phyloP scores from a whole-genome alignment of 2,797 vertebrate genomes.

The Toxotes lorentzi region DNA sequence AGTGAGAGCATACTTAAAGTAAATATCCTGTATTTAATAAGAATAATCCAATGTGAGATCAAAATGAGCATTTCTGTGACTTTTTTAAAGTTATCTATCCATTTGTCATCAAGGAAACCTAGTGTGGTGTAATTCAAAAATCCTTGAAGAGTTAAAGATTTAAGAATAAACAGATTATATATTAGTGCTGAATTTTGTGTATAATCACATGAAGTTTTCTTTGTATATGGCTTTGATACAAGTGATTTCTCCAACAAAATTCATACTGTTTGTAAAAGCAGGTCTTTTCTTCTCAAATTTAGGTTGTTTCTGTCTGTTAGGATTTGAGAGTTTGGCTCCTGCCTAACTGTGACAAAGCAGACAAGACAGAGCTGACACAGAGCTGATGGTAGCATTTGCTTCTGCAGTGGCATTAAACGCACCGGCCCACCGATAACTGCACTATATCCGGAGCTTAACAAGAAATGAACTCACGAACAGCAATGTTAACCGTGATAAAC shows the following conservation, averaged over 20 bases:
- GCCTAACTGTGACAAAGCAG: background rate
- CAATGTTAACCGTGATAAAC: background rate
- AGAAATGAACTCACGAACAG: background rate
- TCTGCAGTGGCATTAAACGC: background rate
- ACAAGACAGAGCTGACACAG: background rate
- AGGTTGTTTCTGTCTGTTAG: background rate
- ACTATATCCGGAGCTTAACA: background rate
- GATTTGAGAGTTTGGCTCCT: background rate
- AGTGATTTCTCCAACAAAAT: background rate
- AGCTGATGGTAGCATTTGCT: background rate
- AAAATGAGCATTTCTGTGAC: background rate
- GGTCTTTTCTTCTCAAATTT: background rate
- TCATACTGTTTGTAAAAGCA: background rate
- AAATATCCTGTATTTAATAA: background rate
- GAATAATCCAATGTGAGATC: background rate
- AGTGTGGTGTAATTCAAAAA: background rate
- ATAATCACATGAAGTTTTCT: background rate
- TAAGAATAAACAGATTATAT: background rate
- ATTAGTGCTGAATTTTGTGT: too few relatives aligned
- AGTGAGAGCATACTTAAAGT: background rate
- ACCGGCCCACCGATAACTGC: background rate
- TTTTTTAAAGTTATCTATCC: background rate
- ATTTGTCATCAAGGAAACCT: conserved; percentile 15
- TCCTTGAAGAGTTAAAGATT: background rate
- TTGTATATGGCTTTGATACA: background rate